Evolutionary conservation across 2,113 vertebrate genomes (phyloP).

Genomic region (Aptenodytes forsteri): DNA sequence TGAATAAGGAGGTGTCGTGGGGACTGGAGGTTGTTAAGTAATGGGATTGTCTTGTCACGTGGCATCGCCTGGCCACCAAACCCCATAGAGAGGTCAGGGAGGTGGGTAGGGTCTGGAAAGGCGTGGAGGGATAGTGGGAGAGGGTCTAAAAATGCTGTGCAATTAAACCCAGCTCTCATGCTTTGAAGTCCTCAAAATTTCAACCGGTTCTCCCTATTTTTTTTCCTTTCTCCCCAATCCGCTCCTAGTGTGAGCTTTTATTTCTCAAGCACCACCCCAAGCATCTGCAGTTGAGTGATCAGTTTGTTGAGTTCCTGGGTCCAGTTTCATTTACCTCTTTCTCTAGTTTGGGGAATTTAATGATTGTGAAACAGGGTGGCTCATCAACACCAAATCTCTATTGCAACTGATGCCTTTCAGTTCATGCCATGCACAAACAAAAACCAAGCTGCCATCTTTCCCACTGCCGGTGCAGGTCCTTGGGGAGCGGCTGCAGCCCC

Average conservation of each 20-base stretch:
- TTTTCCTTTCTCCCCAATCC: neutral
- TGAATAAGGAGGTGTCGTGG: neutral
- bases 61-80: neutral
- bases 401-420: neutral
- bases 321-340: neutral
- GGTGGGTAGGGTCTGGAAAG: neutral
- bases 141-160: conserved; percentile 1
- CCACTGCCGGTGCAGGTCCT: neutral
- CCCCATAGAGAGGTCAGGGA: neutral
- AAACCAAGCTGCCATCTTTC: neutral
- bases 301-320: neutral
- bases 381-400: neutral
- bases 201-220: neutral
- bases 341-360: neutral
- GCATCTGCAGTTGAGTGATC: neutral
- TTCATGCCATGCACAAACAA: neutral
- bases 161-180: neutral
- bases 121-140: neutral
- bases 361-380: neutral
- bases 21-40: conserved; percentile 7
- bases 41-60: neutral
- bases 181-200: conserved; percentile 52
- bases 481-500: neutral
- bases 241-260: neutral
- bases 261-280: neutral